Percentiles rank a stretch among this genome's conserved stretches.
These are phyloP conservation scores for Heliothis subflexa DNA, from an alignment of 1,140 invertebrate genomes.

Conservation along the genomic window DNA sequence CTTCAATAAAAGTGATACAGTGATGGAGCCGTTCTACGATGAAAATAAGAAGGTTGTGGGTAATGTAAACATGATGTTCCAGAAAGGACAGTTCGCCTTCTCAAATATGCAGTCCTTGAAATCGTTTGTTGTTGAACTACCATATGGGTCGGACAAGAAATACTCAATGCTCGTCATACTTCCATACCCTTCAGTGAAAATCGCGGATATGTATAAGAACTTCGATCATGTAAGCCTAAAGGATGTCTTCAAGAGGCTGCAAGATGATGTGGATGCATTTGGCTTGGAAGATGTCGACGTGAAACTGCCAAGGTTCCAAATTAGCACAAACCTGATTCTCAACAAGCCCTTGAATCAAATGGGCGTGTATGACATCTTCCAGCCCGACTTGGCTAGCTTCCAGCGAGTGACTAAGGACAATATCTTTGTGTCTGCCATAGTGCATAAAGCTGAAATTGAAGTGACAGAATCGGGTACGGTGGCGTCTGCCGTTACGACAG, in stretches of 20 bases:
- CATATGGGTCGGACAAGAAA: slow-evolving; percentile 87
- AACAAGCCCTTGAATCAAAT: slow-evolving; percentile 87
- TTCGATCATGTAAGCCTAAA: slow-evolving; percentile 61
- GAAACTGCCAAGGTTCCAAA: slow-evolving; percentile 90
- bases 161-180: slow-evolving; percentile 75
- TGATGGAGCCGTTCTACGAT: slow-evolving; percentile 85
- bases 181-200: slow-evolving; percentile 65
- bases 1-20: slow-evolving; percentile 89
- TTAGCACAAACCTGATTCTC: slow-evolving; percentile 89
- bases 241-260: slow-evolving; percentile 79
- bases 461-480: slow-evolving; percentile 93
- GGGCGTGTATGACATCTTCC: slow-evolving; percentile 91
- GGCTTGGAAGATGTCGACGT: slow-evolving; percentile 88
- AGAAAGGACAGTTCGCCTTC: slow-evolving; percentile 84
- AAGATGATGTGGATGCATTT: slow-evolving; percentile 73
- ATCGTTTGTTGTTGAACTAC: slow-evolving; percentile 74
- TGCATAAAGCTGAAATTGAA: slow-evolving; percentile 93
- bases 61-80: slow-evolving; percentile 88
- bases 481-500: slow-evolving; percentile 89
- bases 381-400: slow-evolving; percentile 87
- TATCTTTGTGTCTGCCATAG: slow-evolving; percentile 87
- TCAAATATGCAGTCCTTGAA: slow-evolving; percentile 85
- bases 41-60: slow-evolving; percentile 83
- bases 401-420: slow-evolving; percentile 87
- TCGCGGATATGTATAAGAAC: slow-evolving; percentile 67